Percentiles rank a stretch among this genome's conserved stretches.
Evolutionary conservation across 2,888 invertebrate species (phyloP).

Genomic region (Rutpela maculata): DNA sequence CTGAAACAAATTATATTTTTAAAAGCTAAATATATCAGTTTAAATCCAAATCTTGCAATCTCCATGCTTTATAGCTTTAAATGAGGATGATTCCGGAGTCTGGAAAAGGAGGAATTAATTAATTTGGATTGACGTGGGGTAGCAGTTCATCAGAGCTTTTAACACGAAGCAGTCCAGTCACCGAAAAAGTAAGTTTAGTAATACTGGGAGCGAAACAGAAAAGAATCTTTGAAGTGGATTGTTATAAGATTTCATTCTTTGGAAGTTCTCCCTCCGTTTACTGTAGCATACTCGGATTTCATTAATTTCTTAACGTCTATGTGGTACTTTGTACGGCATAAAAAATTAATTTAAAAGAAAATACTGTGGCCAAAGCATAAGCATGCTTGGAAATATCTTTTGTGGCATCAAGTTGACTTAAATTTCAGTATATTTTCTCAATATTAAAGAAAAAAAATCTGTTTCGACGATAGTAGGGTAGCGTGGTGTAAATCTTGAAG

Average conservation of each 20-base stretch:
- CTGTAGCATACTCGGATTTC: neutral
- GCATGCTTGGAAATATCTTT: neutral
- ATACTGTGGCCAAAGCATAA: neutral
- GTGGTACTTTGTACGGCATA: neutral
- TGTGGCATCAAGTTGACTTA: neutral
- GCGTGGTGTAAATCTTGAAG: too few relatives aligned
- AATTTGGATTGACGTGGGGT: slow-evolving; percentile 7
- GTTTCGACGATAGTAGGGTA: too few relatives aligned
- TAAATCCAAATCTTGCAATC: slow-evolving; percentile 2
- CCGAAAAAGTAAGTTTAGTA: neutral
- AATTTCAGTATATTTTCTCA: neutral
- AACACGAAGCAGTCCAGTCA: neutral
- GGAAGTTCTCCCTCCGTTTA: neutral
- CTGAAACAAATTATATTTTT: neutral
- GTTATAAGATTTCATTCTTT: slow-evolving; percentile 2
- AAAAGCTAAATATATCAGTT: neutral
- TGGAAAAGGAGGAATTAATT: neutral
- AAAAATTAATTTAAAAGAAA: neutral
- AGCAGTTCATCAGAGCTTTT: slow-evolving; percentile 1
- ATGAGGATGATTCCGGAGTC: neutral
- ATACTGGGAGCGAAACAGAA: neutral
- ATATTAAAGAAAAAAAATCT: neutral
- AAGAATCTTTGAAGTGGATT: neutral
- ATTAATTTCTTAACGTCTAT: neutral
- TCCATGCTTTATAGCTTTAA: neutral